Evolutionary conservation across 2,797 vertebrate genomes (phyloP).

Genomic region (Dicrostonyx torquatus): DNA sequence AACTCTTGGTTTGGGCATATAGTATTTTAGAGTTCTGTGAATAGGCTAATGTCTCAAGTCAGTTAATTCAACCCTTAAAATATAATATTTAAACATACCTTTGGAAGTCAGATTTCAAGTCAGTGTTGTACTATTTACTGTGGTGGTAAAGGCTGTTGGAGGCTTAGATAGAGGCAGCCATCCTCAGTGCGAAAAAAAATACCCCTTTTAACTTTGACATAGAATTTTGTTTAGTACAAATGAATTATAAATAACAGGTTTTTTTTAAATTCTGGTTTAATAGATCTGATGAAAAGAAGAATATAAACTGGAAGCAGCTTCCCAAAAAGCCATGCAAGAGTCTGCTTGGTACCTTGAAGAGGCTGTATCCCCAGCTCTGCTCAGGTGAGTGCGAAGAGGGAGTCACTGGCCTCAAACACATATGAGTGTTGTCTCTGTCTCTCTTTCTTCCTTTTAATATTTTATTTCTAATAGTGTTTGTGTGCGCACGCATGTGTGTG

Average conservation of each 20-base stretch:
- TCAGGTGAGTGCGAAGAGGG: conserved; percentile 86
- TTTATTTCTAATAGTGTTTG: not conserved
- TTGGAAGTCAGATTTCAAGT: not conserved
- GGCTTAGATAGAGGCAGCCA: conserved; percentile 6
- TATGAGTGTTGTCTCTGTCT: not conserved
- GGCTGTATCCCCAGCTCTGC: conserved; percentile 92
- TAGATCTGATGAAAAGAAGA: conserved; percentile 97
- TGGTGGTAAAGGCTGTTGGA: not conserved
- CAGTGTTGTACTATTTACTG: not conserved
- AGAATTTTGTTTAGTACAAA: conserved; percentile 54
- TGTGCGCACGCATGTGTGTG: not conserved
- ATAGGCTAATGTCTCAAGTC: conserved; percentile 5
- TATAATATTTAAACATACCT: conserved; percentile 24
- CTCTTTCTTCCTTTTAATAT: not conserved
- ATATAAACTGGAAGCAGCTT: conserved; percentile 95
- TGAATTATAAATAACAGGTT: not conserved
- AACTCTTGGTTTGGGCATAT: not conserved
- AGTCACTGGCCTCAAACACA: not conserved
- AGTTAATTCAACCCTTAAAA: conserved; percentile 23
- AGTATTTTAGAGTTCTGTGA: conserved; percentile 23
- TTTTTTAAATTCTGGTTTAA: conserved; percentile 67
- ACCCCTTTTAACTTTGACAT: not conserved
- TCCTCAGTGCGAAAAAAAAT: conserved; percentile 12
- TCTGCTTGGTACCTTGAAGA: conserved; percentile 92
- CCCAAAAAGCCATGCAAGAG: conserved; percentile 97